A percentile compares a stretch with the other conserved stretches of the same genome.
These are phyloP conservation scores for Colletes latitarsis DNA, from an alignment of 1,140 invertebrate genomes.

Conservation along the genomic window DNA sequence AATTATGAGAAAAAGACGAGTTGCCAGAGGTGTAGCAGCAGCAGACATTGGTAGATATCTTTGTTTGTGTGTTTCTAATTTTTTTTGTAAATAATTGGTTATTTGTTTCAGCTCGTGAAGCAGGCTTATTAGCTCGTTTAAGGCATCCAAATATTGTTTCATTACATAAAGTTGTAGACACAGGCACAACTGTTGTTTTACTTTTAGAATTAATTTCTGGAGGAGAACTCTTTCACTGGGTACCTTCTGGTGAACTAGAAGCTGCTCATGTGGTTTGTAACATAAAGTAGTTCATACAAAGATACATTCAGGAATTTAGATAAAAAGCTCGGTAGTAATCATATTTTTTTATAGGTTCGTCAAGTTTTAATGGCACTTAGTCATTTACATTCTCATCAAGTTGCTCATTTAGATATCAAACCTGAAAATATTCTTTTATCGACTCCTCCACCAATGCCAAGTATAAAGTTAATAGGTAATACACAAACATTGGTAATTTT, in stretches of 20 bases:
- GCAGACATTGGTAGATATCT: conserved; percentile 80
- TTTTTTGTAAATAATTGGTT: neutral
- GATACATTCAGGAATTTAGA: neutral
- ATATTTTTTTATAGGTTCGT: conserved; percentile 77
- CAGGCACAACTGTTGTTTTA: conserved; percentile 84
- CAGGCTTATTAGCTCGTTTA: conserved; percentile 84
- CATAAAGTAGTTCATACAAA: neutral
- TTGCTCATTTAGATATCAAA: conserved; percentile 87
- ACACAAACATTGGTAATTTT: neutral
- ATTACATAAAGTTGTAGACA: conserved; percentile 85
- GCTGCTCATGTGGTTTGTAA: conserved; percentile 82
- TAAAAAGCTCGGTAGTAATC: neutral
- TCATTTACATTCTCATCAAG: conserved; percentile 85
- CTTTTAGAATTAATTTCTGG: conserved; percentile 85
- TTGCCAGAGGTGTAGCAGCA: conserved; percentile 81
- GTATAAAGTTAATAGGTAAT: conserved; percentile 82
- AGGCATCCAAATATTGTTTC: conserved; percentile 84
- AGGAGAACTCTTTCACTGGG: conserved; percentile 84
- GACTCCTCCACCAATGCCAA: conserved; percentile 81
- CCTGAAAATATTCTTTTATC: conserved; percentile 87
- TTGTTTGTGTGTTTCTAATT: neutral
- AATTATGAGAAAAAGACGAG: conserved; percentile 85
- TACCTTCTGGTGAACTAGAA: conserved; percentile 85
- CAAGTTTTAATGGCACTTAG: conserved; percentile 86
- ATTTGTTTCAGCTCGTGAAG: conserved; percentile 81